Conservation (phyloP, 2,888 invertebrate genomes). For the Scaeva pyrastri region DNA sequence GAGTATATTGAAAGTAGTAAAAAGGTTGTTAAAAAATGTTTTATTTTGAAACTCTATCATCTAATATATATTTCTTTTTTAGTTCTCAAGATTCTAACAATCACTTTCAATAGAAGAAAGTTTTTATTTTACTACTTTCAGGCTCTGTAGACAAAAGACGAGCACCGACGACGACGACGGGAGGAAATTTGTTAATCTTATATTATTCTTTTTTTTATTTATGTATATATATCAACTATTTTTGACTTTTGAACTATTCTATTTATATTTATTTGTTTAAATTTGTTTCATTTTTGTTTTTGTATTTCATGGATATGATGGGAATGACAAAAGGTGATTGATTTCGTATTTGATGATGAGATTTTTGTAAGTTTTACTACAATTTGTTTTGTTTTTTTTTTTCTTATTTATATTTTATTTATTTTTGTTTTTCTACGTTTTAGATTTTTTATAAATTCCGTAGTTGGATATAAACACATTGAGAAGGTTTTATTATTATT, state of each 20-base stretch:
- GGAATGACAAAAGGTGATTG: conserved; percentile 54
- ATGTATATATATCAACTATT: conserved; percentile 46
- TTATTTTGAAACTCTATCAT: not conserved
- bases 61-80: not conserved
- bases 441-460: conserved; percentile 39
- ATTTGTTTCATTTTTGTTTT: conserved; percentile 40
- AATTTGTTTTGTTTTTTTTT: not conserved
- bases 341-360: conserved; percentile 44
- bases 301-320: conserved; percentile 67
- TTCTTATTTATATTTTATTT: conserved; percentile 1
- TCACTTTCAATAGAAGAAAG: not conserved
- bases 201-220: not conserved
- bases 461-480: conserved; percentile 38
- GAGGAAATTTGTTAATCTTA: conserved; percentile 17
- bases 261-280: conserved; percentile 48
- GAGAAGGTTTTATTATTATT: conserved; percentile 41
- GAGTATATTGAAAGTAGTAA: conserved; percentile 27
- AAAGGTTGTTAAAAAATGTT: conserved; percentile 9
- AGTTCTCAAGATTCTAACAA: not conserved
- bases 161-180: not conserved
- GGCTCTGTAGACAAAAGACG: conserved; percentile 1
- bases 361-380: not conserved
- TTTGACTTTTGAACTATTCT: conserved; percentile 58
- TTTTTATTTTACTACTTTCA: conserved; percentile 19
- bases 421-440: conserved; percentile 6